Evolutionary conservation across 2,888 invertebrate species (phyloP).

Genomic region (Aphelenchoides bicaudatus): DNA sequence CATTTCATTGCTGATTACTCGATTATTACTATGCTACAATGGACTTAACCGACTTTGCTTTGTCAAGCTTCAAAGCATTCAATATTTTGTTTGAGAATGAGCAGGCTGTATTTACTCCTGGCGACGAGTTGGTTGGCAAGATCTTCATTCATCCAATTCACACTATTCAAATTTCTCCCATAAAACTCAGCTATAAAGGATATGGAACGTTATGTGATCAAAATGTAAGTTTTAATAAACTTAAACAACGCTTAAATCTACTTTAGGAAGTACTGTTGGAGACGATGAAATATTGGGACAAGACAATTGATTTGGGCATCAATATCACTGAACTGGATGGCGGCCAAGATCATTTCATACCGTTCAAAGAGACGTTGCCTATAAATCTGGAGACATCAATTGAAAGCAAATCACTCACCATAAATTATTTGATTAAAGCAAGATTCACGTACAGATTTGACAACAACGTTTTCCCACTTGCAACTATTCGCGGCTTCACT

Average conservation of each 20-base stretch:
- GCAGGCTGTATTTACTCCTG: not conserved
- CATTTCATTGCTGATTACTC: too few relatives aligned
- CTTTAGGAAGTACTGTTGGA: slow-evolving; percentile 3
- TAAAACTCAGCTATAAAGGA: not conserved
- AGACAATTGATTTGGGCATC: slow-evolving; percentile 7
- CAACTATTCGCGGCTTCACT: slow-evolving; percentile 4
- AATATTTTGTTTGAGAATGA: slow-evolving; percentile 6
- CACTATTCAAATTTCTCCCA: slow-evolving; percentile 1
- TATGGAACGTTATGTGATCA: not conserved
- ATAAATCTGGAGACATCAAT: slow-evolving; percentile 8
- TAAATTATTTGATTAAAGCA: not conserved
- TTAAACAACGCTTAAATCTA: not conserved
- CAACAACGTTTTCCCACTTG: slow-evolving; percentile 1
- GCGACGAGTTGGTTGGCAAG: not conserved
- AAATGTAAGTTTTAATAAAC: not conserved
- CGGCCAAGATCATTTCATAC: slow-evolving; percentile 3
- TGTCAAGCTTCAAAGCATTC: slow-evolving; percentile 12
- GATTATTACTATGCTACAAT: too few relatives aligned
- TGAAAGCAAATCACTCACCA: not conserved
- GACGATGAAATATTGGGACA: slow-evolving; percentile 3
- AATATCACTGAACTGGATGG: not conserved
- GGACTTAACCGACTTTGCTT: too few relatives aligned
- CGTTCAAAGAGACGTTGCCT: slow-evolving; percentile 11
- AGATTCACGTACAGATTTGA: not conserved
- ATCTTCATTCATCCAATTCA: not conserved